Percentiles rank a stretch among this genome's conserved stretches.
These are phyloP conservation scores for Tragelaphus oryx DNA, from an alignment of 2,797 vertebrate species.

Conservation along the genomic window DNA sequence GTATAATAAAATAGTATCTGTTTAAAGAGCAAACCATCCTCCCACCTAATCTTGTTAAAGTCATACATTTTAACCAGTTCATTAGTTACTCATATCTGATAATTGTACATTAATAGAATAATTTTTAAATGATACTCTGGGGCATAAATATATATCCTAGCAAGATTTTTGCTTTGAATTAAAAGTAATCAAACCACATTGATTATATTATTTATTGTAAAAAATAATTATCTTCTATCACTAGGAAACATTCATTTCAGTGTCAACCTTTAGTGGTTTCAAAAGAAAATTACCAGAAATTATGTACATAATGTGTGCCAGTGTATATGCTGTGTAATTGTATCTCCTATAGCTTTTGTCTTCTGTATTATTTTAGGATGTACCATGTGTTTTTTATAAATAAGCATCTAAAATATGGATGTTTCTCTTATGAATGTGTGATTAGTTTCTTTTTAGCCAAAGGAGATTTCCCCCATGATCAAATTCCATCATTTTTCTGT, in stretches of 20 bases:
- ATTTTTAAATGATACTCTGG: not conserved
- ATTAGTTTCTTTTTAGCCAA: not conserved
- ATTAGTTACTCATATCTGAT: not conserved
- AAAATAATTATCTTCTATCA: not conserved
- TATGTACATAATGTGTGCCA: not conserved
- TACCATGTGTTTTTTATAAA: not conserved
- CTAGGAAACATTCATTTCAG: not conserved
- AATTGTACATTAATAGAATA: not conserved
- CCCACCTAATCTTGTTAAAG: not conserved
- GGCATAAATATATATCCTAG: not conserved
- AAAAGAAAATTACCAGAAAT: not conserved
- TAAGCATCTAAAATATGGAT: slow-evolving; percentile 22
- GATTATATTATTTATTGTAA: not conserved
- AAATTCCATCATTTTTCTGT: slow-evolving; percentile 44
- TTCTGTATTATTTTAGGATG: not conserved
- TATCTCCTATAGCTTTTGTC: not conserved
- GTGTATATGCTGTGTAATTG: not conserved
- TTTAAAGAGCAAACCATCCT: not conserved
- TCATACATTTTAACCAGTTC: not conserved
- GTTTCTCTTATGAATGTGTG: not conserved
- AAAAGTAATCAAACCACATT: not conserved
- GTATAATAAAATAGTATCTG: not conserved
- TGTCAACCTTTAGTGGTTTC: not conserved
- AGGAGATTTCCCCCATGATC: not conserved
- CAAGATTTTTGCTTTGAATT: not conserved